Percentiles rank a stretch among this genome's conserved stretches.
These are phyloP conservation scores for Melanostigma gelatinosum DNA, from an alignment of 2,113 vertebrate genomes.

Conservation along the genomic window DNA sequence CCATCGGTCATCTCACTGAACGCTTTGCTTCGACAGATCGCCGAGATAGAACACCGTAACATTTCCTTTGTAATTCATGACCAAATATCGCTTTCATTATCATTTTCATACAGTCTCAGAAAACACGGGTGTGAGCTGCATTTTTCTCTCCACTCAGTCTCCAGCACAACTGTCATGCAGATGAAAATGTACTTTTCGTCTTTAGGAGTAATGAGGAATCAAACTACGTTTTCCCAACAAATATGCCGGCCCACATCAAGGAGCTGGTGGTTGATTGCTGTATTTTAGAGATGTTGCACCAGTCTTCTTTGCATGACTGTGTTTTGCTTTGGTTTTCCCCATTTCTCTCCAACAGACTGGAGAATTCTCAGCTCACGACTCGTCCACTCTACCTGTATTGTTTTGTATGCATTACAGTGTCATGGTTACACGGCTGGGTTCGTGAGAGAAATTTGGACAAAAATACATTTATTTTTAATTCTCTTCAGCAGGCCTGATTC, in stretches of 20 bases:
- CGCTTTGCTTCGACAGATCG: background rate
- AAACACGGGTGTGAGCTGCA: background rate
- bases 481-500: background rate
- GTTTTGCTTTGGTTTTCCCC: background rate
- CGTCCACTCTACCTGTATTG: background rate
- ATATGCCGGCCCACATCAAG: too few relatives aligned
- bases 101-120: background rate
- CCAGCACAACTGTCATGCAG: background rate
- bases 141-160: background rate
- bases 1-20: background rate
- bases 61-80: background rate
- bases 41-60: background rate
- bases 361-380: background rate
- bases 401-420: background rate
- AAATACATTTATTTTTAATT: background rate
- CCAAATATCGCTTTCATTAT: background rate
- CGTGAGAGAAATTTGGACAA: background rate
- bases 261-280: too few relatives aligned
- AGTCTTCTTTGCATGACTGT: background rate
- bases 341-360: background rate
- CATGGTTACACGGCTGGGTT: background rate
- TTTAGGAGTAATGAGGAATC: background rate
- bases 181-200: background rate
- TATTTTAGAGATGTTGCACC: background rate
- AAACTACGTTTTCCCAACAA: too few relatives aligned